Conservation (phyloP, 2,113 vertebrate species). For the Pollachius pollachius region DNA sequence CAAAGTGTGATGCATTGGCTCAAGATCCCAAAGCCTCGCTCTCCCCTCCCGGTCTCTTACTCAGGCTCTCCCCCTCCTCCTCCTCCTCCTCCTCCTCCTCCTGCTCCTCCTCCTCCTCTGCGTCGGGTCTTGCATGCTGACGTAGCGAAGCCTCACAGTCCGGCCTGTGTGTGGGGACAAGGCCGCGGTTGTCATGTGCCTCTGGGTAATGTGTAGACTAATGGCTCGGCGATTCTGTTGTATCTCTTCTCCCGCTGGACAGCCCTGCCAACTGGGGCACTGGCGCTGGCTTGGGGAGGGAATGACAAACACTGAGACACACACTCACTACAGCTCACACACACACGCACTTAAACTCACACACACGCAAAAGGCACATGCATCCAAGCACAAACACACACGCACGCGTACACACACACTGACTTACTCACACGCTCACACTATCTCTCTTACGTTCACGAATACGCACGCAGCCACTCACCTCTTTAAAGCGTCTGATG, state of each 20-base stretch:
- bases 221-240: conserved; percentile 46
- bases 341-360: neutral
- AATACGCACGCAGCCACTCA: neutral
- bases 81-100: conserved; percentile 35
- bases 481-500: neutral
- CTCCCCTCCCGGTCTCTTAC: conserved; percentile 25
- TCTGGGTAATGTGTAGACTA: conserved; percentile 53
- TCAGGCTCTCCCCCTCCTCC: conserved; percentile 42
- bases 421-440: neutral
- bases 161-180: conserved; percentile 59
- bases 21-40: conserved; percentile 36
- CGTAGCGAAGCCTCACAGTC: conserved; percentile 36
- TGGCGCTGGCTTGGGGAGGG: conserved; percentile 25
- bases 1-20: conserved; percentile 62
- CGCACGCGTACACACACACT: neutral
- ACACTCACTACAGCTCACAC: neutral
- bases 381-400: neutral
- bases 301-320: conserved; percentile 11
- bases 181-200: conserved; percentile 68
- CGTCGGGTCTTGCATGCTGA: conserved; percentile 38
- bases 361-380: neutral
- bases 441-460: too few relatives aligned
- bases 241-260: conserved; percentile 43
- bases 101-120: conserved; percentile 35
- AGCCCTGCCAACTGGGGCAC: conserved; percentile 53